These are phyloP conservation scores for Nannoperca australis DNA, from an alignment of 2,797 vertebrate species.

Conservation along the genomic window DNA sequence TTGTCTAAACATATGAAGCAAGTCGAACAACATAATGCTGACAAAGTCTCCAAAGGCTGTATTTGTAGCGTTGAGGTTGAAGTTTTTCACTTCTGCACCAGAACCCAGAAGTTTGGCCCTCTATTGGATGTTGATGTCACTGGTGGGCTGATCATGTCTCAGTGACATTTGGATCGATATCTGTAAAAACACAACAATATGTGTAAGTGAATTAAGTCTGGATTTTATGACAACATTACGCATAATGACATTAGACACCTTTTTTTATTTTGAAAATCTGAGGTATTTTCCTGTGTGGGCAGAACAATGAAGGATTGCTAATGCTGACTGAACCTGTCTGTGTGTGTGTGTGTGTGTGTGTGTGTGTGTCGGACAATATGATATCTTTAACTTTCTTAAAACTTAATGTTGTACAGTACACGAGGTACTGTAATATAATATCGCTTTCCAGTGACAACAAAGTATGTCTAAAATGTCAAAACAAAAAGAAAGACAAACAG, in stretches of 20 bases:
- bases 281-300: conserved; percentile 6
- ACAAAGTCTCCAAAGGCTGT: not conserved
- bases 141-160: not conserved
- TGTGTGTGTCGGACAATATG: too few species aligned
- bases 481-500: conserved; percentile 25
- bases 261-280: conserved; percentile 34
- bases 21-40: not conserved
- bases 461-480: conserved; percentile 10
- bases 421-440: not conserved
- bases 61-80: not conserved
- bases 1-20: not conserved
- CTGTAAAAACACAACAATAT: conserved; percentile 6
- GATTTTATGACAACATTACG: not conserved
- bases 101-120: not conserved
- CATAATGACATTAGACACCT: not conserved
- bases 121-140: not conserved
- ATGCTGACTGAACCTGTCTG: not conserved
- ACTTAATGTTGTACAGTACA: not conserved
- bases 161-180: not conserved
- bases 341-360: too few species aligned
- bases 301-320: conserved; percentile 3
- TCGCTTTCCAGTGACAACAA: not conserved
- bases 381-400: not conserved
- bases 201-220: not conserved
- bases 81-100: not conserved